These are phyloP conservation scores for Diaprepes abbreviatus DNA, from an alignment of 2,888 invertebrate genomes.

Conservation along the genomic window DNA sequence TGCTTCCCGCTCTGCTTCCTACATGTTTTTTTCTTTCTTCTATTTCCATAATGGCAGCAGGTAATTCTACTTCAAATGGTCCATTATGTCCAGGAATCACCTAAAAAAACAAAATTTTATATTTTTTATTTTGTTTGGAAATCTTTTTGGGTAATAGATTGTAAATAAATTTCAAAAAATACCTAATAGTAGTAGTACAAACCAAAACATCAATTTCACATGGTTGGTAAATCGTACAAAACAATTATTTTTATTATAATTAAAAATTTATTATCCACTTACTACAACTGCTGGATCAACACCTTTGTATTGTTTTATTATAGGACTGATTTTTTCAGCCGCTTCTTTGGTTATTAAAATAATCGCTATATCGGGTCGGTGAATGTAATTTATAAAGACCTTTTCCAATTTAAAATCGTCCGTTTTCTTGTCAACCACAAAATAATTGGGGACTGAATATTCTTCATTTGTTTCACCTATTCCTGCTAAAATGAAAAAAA, in stretches of 20 bases:
- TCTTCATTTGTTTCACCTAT: constrained; percentile 52
- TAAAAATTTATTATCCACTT: constrained; percentile 14
- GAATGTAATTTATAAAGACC: constrained; percentile 41
- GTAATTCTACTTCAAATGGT: constrained; percentile 43
- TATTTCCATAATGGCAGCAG: constrained; percentile 31
- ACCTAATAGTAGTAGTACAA: too few species aligned
- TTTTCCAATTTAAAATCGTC: constrained; percentile 43
- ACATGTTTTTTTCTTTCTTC: constrained; percentile 30
- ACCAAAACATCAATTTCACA: too few species aligned
- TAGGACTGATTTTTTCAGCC: constrained; percentile 46
- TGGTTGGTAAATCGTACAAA: too few species aligned
- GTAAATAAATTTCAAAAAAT: too few species aligned
- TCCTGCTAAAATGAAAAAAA: too few species aligned
- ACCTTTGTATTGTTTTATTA: constrained; percentile 44
- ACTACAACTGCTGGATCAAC: constrained; percentile 51
- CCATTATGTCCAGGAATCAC: constrained; percentile 53
- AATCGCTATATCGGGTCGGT: constrained; percentile 52
- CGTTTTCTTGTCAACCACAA: constrained; percentile 46
- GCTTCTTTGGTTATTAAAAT: constrained; percentile 54
- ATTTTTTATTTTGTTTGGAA: too few species aligned
- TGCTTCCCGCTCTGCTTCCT: neutral
- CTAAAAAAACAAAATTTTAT: constrained; percentile 30
- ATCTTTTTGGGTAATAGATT: too few species aligned
- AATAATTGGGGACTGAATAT: constrained; percentile 50
- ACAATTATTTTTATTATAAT: too few species aligned